Base-by-base conservation (phyloP, 2,113 vertebrate genomes). In the Scatophagus argus region DNA sequence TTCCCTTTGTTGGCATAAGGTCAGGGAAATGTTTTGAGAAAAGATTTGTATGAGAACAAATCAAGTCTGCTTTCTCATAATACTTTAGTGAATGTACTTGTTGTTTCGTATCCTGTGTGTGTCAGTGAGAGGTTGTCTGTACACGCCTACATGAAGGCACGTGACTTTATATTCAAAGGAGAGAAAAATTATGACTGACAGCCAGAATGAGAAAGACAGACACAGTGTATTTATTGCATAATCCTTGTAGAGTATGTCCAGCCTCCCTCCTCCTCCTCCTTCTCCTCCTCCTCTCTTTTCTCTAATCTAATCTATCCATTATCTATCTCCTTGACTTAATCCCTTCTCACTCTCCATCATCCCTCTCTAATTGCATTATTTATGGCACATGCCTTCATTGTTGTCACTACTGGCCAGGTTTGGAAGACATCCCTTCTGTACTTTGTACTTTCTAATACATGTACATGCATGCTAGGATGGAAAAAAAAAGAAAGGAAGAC, bases 11-110 rank as follows among this genome's bases (percentile, higher is more conserved):
- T n/a, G 52, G 25, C 13, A 59, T 32, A 55, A 66, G 63, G 58
- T 66, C 8, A 16, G 27, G 29, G 27, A 6, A 36, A 58, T 85
- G 81, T 83, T 87, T 79, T 84, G 81, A 83, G 83, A 83, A 74
- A 73, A 27, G 3, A 12, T 2, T 66, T 47, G 43, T 34, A 16
- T 49, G 32, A 5, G 44, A 79, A 58, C 27, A 65, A 66, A 79
- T 39, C 62, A 70, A 55, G 38, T 0, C 7, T 61, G 19, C 25
- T 59, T 82, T 89, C 84, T 51, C 85, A 82, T 38, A 87, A 87
- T 68, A 75, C 67, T 51, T 29, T 32, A 13, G 19, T 41, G 23
- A 44, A 58, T 27, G 8, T 68, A 25, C n/a, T 23, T 65, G 12
- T 39, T 83, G 60, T 82, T 61, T 77, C 63, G 47, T 65, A 9